Evolutionary conservation across 2,113 vertebrate species (phyloP), one percentile per base, ranked within the genome.

Genomic region (Maccullochella peelii): DNA sequence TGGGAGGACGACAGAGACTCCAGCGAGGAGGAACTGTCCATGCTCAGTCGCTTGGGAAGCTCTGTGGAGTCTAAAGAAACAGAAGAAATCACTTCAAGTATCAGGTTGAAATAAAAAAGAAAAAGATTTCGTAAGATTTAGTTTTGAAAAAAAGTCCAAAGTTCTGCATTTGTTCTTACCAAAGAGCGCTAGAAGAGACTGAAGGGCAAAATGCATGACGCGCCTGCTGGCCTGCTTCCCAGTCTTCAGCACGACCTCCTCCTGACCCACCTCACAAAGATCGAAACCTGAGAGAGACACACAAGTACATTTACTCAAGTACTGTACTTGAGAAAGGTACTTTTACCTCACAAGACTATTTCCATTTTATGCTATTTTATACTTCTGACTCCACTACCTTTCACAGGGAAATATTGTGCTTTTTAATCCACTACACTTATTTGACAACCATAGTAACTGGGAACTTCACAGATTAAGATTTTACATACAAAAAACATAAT

Each of bases 231-330:
- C 98, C 91, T 98, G 98, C 83, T 99, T 99, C 61, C 98, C 98
- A 0, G 98, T 99, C 92, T 99, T 99, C 92, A 99, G 92, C 86
- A 97, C 95, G 7, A 99, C 98, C 76, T 99, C 98, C 89, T 99
- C 98, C 92, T 98, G 97, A 61, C 98, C 98, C 5, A 99, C 98
- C 92, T 99, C 97, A 85, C 98, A 99, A 44, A 99, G 96, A 66
- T 99, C 98, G 89, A 99, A 99, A 23, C 98, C 98, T 99, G 86
- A 50, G 16, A 67, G 69, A 21, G 83, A 87, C 23, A 59, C 38
- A 38, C 1, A 3, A 55, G n/a, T 27, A 23, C 57, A 65, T 5
- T 30, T 44, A 71, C 16, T 55, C 49, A 55, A 49, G 42, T 49
- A 6, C 15, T 67, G 67, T 36, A 20, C 27, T 14, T 0, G 44